Conservation (phyloP, 2,113 vertebrate species). For the Amphilophus citrinellus region DNA sequence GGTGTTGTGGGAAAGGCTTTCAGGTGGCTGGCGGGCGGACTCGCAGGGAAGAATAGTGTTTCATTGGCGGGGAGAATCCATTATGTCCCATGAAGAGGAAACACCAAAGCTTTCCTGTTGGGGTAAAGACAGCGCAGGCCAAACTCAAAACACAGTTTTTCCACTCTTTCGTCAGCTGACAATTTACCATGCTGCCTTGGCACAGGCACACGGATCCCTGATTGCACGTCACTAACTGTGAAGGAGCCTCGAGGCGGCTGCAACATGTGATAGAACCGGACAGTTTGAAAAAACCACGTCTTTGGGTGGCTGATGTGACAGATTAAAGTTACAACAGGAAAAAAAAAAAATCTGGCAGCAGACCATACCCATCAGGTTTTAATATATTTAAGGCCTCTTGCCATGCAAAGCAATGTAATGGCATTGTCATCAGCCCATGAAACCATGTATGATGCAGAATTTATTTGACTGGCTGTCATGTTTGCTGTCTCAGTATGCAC, state of each 20-base stretch:
- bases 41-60: conserved; percentile 73
- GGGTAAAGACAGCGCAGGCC: conserved; percentile 57
- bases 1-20: conserved; percentile 74
- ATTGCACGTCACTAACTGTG: conserved; percentile 70
- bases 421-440: conserved; percentile 30
- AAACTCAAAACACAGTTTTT: conserved; percentile 73
- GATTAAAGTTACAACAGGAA: conserved; percentile 52
- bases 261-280: conserved; percentile 62
- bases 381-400: conserved; percentile 47
- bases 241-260: conserved; percentile 41
- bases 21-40: conserved; percentile 67
- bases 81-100: conserved; percentile 76
- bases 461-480: conserved; percentile 63
- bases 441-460: conserved; percentile 57
- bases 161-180: conserved; percentile 79
- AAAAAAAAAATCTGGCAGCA: conserved; percentile 45
- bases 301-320: conserved; percentile 69
- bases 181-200: conserved; percentile 63
- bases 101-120: conserved; percentile 77
- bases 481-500: conserved; percentile 49
- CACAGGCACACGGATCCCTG: conserved; percentile 58
- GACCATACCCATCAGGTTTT: conserved; percentile 61
- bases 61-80: conserved; percentile 83
- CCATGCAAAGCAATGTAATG: conserved; percentile 49
- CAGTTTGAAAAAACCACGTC: conserved; percentile 53